Conservation (phyloP, 2,113 vertebrate species). For the Tichodroma muraria region DNA sequence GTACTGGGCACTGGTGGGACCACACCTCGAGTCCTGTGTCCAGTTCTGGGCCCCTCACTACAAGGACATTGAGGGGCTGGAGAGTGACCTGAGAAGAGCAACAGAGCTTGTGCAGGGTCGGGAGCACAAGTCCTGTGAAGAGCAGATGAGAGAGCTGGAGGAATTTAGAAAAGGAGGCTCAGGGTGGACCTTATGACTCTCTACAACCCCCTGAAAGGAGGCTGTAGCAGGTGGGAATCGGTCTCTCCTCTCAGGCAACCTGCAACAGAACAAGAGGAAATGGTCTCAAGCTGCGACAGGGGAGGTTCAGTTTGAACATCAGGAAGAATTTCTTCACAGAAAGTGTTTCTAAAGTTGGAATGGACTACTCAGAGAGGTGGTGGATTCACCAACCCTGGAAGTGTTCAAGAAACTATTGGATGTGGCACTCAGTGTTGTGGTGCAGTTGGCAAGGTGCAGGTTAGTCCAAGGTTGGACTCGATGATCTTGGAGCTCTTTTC, state of each 20-base stretch:
- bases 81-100: not conserved
- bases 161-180: not conserved
- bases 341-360: not conserved
- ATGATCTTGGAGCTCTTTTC: not conserved
- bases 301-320: not conserved
- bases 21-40: not conserved
- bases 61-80: not conserved
- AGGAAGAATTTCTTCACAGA: not conserved
- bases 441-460: not conserved
- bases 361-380: not conserved
- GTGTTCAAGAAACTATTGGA: not conserved
- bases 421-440: not conserved
- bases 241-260: not conserved
- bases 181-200: not conserved
- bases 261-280: not conserved
- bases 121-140: not conserved
- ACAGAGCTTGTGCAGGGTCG: not conserved
- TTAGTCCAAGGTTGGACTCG: not conserved
- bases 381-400: not conserved
- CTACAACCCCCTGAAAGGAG: not conserved
- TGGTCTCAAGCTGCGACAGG: not conserved
- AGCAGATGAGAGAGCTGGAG: not conserved
- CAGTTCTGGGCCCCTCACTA: not conserved
- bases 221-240: fast-evolving
- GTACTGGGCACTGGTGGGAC: not conserved